Percentiles rank a stretch among this genome's conserved stretches.
Conservation (phyloP, 1,140 invertebrate species). For the Leptoteleia sp. region DNA sequence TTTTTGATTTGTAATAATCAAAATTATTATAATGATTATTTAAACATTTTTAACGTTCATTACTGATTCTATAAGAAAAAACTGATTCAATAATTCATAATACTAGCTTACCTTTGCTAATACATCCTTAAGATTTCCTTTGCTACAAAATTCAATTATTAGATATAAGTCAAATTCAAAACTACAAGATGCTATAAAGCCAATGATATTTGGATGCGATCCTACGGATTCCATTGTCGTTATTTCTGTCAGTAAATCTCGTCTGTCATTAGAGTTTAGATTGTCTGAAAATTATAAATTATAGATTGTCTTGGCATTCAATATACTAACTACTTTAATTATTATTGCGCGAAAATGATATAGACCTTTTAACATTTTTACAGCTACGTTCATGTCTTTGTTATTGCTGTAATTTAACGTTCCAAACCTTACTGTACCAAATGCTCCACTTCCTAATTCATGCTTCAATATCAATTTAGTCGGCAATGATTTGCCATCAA, state of each 20-base stretch:
- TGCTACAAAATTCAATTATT: conserved; percentile 20
- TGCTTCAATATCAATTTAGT: conserved; percentile 4
- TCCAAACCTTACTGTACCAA: conserved; percentile 19
- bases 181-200: conserved; percentile 8
- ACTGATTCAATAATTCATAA: too few relatives aligned
- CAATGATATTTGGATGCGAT: conserved; percentile 16
- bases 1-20: too few relatives aligned
- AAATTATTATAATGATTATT: too few relatives aligned
- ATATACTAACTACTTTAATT: too few relatives aligned
- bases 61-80: too few relatives aligned
- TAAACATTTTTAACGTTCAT: too few relatives aligned
- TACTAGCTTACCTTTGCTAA: background rate
- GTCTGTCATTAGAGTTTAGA: conserved; percentile 1
- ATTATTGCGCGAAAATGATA: too few relatives aligned
- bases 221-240: conserved; percentile 18
- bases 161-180: conserved; percentile 3
- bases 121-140: conserved; percentile 13
- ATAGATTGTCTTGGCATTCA: too few relatives aligned
- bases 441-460: conserved; percentile 13
- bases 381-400: conserved; percentile 12
- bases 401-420: background rate
- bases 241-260: conserved; percentile 21
- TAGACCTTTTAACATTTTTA: conserved; percentile 41
- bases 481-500: conserved; percentile 1
- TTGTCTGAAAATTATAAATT: conserved; percentile 4